Evolutionary conservation across 1,140 invertebrate species (phyloP), one percentile per base, ranked within the genome.

Genomic region (Sinonovacula constricta): DNA sequence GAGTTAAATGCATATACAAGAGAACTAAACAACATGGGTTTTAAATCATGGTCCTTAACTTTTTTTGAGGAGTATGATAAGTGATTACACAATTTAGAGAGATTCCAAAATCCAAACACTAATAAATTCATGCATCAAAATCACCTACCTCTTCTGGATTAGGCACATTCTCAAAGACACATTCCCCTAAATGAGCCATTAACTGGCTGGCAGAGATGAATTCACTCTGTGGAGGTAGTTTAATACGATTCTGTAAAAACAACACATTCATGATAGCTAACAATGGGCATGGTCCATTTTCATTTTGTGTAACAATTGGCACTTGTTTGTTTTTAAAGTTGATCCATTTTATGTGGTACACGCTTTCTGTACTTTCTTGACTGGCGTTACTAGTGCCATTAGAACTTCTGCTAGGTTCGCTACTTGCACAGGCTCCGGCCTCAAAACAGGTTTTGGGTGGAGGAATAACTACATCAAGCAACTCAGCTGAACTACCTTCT

Each of bases 251-350:
- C 79, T 90, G 88, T 30, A 94, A 83, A 39, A 94, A 83, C 34
- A 94, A 87, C 30, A 93, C 91, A 89, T 94, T 94, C 62, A 93
- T 91, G 36, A 94, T 92, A 34, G 93, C 93, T 24, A 94, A 87
- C 24, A 94, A 83, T 4, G 93, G 93, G 89, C 93, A 94, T 0
- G 93, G 93, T 26, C 93, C 93, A 91, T 94, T 94, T 70, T 92
- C 92, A 88, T 94, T 94, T 85, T 94, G 93, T 14, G 92, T 93
- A 12, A 93, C 91, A 68, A 93, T 92, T 12, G 92, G 92, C n/a
- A 91, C 87, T 76, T 89, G 89, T 49, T 81, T 88, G 22, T 86
- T 87, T 33, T 91, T 91, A 84, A 90, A 92, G 24, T 86, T 87
- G n/a, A 93, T 91, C 90, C 92, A 92, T 80, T 93, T 93, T 26